Percentiles rank a stretch among this genome's conserved stretches.
Evolutionary conservation across 2,888 invertebrate species (phyloP).

Genomic region (Tetanocera ferruginea): DNA sequence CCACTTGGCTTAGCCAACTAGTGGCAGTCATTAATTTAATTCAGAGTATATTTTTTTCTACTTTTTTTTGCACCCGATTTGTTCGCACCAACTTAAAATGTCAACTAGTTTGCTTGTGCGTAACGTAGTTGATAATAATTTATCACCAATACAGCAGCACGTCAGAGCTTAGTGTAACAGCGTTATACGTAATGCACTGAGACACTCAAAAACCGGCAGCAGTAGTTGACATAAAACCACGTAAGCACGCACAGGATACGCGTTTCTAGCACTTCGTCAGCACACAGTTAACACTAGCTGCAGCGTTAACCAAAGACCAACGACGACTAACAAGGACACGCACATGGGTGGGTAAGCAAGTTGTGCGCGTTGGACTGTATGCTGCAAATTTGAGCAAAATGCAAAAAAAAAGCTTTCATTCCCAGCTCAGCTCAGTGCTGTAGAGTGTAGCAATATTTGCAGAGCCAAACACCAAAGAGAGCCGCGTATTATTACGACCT

Average conservation of each 20-base stretch:
- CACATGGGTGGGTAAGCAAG: background rate
- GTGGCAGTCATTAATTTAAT: background rate
- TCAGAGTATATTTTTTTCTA: background rate
- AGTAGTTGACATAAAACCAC: no score
- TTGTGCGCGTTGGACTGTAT: background rate
- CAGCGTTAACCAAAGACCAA: constrained; percentile 11
- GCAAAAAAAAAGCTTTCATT: background rate
- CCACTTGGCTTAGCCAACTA: background rate
- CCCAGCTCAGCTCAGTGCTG: background rate
- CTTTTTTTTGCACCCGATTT: no score
- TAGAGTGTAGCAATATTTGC: background rate
- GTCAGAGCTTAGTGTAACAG: no score
- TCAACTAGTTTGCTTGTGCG: background rate
- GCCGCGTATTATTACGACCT: background rate
- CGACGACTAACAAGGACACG: constrained; percentile 22
- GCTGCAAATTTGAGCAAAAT: background rate
- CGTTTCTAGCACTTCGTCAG: background rate
- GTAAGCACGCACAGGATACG: background rate
- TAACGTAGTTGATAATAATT: background rate
- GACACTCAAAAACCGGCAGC: no score
- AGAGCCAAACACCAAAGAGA: background rate
- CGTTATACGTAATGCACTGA: no score
- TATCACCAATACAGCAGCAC: background rate
- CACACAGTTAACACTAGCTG: background rate
- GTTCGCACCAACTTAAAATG: background rate